Evolutionary conservation across 2,113 vertebrate genomes (phyloP).

Genomic region (Lichenostomus cassidix): DNA sequence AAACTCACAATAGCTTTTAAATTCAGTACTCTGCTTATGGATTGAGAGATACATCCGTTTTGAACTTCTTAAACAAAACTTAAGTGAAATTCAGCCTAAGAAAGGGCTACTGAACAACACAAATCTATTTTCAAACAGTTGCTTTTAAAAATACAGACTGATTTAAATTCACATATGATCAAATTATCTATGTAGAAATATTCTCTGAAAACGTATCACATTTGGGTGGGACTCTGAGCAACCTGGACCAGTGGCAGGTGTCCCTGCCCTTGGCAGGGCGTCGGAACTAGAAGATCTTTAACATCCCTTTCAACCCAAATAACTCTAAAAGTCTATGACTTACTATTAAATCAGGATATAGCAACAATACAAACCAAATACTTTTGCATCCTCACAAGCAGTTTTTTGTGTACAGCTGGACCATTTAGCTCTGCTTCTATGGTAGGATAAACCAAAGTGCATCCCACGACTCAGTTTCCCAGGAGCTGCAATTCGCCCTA

Average conservation of each 20-base stretch:
- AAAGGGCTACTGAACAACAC: neutral
- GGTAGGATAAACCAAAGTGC: neutral
- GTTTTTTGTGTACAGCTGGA: neutral
- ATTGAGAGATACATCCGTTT: neutral
- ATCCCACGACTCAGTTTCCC: neutral
- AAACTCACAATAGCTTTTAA: neutral
- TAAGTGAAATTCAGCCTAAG: neutral
- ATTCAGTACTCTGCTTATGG: neutral
- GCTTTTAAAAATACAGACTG: neutral
- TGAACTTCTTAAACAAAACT: neutral
- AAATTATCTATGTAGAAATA: neutral
- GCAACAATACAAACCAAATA: neutral
- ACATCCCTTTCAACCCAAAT: neutral
- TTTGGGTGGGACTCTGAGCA: neutral
- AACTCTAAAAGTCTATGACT: neutral
- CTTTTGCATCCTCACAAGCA: neutral
- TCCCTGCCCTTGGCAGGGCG: neutral
- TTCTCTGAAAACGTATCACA: neutral
- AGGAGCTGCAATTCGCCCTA: neutral
- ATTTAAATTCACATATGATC: neutral
- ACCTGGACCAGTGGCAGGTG: neutral
- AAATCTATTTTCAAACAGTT: neutral
- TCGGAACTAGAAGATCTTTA: neutral
- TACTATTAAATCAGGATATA: neutral
- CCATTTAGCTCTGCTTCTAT: neutral